These are phyloP conservation scores for Sylvia atricapilla DNA, from an alignment of 2,113 vertebrate genomes.

Conservation along the genomic window DNA sequence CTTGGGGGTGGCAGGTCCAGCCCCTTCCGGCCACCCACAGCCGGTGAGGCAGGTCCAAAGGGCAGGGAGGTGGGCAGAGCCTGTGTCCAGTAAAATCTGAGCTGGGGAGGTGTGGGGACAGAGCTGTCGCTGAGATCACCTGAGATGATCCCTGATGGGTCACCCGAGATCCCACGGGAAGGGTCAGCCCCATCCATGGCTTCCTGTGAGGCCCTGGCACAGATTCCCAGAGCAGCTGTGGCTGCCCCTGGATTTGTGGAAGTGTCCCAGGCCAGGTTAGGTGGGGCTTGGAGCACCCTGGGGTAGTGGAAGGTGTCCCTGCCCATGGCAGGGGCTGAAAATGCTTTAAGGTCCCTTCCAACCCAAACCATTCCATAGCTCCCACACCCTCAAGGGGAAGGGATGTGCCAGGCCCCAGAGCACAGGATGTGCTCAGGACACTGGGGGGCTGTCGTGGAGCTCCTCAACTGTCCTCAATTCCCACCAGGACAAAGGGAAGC, in stretches of 20 bases:
- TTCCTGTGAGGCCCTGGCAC: background rate
- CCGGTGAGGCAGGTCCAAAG: background rate
- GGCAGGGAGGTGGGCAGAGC: background rate
- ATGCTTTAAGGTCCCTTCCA: background rate
- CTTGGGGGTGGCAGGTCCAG: background rate
- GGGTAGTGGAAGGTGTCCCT: background rate
- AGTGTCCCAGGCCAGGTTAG: background rate
- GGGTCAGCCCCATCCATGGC: background rate
- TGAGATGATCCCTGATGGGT: background rate
- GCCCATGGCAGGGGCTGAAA: background rate
- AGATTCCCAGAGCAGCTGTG: background rate
- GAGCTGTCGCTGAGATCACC: background rate
- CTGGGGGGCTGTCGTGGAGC: fast-evolving
- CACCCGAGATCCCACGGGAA: background rate
- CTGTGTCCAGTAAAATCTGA: background rate
- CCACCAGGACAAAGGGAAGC: background rate
- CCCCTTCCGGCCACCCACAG: fast-evolving
- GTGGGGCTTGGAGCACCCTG: fast-evolving
- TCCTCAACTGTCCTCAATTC: background rate
- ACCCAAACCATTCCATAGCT: background rate
- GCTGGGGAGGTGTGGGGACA: background rate
- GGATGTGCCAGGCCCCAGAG: background rate
- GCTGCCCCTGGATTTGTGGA: background rate
- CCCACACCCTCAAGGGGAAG: background rate
- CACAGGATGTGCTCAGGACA: background rate